Conservation (phyloP, 2,888 invertebrate species). For the Hypselothyrea guttata region DNA sequence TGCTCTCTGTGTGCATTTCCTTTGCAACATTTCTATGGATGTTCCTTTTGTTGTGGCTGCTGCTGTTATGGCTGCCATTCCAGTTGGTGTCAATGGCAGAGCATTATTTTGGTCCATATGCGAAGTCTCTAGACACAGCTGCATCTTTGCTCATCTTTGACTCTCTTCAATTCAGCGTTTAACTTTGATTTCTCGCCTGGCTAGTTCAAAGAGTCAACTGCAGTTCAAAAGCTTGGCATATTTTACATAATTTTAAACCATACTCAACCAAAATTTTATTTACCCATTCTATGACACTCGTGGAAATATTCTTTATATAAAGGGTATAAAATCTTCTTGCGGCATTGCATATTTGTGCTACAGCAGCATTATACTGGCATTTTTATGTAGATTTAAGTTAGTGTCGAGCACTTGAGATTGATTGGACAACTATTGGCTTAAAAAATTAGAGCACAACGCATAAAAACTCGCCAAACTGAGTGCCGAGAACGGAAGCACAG, state of each 20-base stretch:
- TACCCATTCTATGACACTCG: neutral
- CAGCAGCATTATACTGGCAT: slow-evolving; percentile 18
- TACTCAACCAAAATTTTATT: too few species aligned
- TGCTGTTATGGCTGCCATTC: slow-evolving; percentile 19
- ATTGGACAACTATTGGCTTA: slow-evolving; percentile 74
- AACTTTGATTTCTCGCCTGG: too few species aligned
- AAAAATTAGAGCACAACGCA: slow-evolving; percentile 68
- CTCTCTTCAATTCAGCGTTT: too few species aligned
- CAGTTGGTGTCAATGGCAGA: slow-evolving; percentile 22
- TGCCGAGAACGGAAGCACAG: slow-evolving; percentile 41
- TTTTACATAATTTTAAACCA: too few species aligned
- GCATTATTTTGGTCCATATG: slow-evolving; percentile 52
- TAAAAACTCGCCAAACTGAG: slow-evolving; percentile 50
- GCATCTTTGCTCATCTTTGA: slow-evolving; percentile 10
- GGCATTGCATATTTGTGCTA: slow-evolving; percentile 1
- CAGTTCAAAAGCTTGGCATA: too few species aligned
- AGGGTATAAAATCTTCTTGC: too few species aligned
- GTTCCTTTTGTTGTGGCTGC: slow-evolving; percentile 22
- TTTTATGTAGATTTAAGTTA: slow-evolving; percentile 71
- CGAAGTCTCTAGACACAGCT: slow-evolving; percentile 25
- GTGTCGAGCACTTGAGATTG: slow-evolving; percentile 64
- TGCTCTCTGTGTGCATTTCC: slow-evolving; percentile 52
- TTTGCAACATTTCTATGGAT: slow-evolving; percentile 37
- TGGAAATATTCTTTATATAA: too few species aligned
- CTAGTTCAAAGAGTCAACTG: too few species aligned